These are phyloP conservation scores for Xyrauchen texanus DNA, from an alignment of 2,113 vertebrate genomes.

Conservation along the genomic window DNA sequence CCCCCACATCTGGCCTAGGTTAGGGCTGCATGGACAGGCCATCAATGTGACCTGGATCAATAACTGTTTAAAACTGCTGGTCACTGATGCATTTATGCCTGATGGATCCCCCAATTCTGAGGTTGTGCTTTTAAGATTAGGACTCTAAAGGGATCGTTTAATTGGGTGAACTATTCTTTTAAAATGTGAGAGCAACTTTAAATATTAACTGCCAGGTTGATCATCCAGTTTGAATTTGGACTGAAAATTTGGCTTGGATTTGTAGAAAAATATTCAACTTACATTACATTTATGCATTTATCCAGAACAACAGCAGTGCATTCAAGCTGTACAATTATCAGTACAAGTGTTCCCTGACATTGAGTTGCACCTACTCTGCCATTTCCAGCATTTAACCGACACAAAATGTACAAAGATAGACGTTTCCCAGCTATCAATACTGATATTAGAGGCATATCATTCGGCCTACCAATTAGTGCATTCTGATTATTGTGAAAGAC, in stretches of 20 bases:
- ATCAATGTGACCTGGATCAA: conserved; percentile 77
- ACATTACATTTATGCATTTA: too few species aligned
- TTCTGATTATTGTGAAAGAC: conserved; percentile 66
- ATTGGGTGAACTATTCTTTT: too few species aligned
- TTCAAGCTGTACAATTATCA: too few species aligned
- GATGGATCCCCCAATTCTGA: conserved; percentile 36
- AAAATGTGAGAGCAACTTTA: too few species aligned
- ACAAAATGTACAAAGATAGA: conserved; percentile 15
- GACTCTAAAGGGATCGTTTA: too few species aligned
- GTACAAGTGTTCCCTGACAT: too few species aligned
- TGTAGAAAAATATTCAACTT: too few species aligned
- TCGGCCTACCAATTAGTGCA: conserved; percentile 61
- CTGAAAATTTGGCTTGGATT: too few species aligned
- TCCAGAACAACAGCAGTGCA: too few species aligned
- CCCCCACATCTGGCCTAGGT: conserved; percentile 55
- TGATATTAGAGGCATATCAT: conserved; percentile 64
- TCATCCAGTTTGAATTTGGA: too few species aligned
- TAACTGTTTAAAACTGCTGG: conserved; percentile 76
- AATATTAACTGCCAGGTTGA: too few species aligned
- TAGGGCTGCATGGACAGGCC: conserved; percentile 70
- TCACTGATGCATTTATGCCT: conserved; percentile 67
- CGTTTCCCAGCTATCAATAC: conserved; percentile 54
- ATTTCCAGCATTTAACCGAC: background rate
- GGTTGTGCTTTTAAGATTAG: background rate
- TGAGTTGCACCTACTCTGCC: too few species aligned